phyloP scores from a whole-genome alignment of 2,113 vertebrate genomes.

The Rhodinocichla rosea region DNA sequence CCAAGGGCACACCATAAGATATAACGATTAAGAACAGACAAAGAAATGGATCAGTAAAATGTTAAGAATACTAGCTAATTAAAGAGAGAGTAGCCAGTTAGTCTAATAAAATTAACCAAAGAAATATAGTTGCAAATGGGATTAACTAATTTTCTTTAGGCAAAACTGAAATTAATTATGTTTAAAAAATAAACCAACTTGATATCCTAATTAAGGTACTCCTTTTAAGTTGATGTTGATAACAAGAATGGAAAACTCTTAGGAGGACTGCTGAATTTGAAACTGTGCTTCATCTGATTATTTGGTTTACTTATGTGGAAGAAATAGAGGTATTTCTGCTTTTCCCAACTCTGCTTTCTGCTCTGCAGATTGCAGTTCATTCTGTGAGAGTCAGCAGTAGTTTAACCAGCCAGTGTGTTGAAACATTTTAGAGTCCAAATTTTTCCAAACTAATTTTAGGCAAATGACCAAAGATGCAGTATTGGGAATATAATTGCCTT shows the following conservation, averaged over 20 bases:
- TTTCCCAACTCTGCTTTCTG: not conserved
- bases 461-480: not conserved
- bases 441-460: not conserved
- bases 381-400: not conserved
- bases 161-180: not conserved
- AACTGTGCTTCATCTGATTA: not conserved
- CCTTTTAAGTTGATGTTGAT: not conserved
- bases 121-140: not conserved
- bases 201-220: not conserved
- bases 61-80: not conserved
- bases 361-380: not conserved
- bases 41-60: not conserved
- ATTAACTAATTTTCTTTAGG: not conserved
- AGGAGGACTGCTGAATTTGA: not conserved
- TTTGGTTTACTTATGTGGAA: not conserved
- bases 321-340: not conserved
- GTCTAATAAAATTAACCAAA: not conserved
- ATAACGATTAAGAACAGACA: not conserved
- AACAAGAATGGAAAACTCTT: not conserved
- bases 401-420: not conserved
- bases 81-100: not conserved
- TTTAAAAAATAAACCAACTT: not conserved
- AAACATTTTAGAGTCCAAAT: not conserved
- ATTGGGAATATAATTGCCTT: not conserved
- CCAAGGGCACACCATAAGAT: not conserved